Evolutionary conservation across 92 coral and sea anemone species (phyloP).

Genomic region (Blastomussa wellsi): DNA sequence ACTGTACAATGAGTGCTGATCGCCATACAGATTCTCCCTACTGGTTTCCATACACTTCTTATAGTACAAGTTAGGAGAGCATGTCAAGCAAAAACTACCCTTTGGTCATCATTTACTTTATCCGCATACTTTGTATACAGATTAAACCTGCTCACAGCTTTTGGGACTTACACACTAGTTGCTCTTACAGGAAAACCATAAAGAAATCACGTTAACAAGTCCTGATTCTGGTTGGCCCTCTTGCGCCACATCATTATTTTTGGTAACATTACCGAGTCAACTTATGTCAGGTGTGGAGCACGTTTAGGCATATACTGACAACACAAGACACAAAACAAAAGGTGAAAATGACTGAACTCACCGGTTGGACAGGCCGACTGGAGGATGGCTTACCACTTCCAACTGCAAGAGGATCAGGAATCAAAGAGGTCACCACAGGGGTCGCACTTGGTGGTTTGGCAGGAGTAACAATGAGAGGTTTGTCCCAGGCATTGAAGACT

Average conservation of each 20-base stretch:
- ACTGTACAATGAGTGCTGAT: background rate
- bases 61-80: background rate
- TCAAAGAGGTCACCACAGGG: constrained; percentile 58
- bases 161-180: no score
- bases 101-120: no score
- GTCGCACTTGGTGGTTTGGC: constrained; percentile 82
- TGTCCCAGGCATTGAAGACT: constrained; percentile 96
- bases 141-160: background rate
- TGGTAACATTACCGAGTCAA: background rate
- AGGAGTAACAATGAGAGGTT: constrained; percentile 91
- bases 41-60: background rate
- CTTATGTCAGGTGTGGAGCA: background rate
- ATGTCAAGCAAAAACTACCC: background rate
- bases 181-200: background rate
- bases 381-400: constrained; percentile 97
- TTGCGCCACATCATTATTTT: background rate
- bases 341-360: background rate
- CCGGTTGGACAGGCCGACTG: constrained; percentile 66
- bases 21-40: background rate
- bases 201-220: background rate
- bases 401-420: constrained; percentile 98
- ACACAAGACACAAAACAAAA: background rate
- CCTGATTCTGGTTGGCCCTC: background rate
- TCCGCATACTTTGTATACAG: no score
- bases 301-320: background rate